These are phyloP conservation scores for Euphonia xanthogaster DNA, from an alignment of 2,797 vertebrate genomes.

Conservation along the genomic window DNA sequence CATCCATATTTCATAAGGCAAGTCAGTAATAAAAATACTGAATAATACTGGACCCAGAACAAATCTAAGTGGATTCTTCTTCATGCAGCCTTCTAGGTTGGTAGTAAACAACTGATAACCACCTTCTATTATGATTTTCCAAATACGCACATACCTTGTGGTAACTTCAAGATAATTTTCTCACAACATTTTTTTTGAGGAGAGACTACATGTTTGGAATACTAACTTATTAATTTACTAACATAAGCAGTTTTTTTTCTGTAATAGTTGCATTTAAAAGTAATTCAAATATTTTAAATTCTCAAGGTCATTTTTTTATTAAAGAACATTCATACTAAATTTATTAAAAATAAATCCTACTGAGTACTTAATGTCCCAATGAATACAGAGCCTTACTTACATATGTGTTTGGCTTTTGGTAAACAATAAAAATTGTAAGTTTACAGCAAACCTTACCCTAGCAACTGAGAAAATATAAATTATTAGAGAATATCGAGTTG, in stretches of 20 bases:
- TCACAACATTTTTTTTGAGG: neutral
- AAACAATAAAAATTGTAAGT: neutral
- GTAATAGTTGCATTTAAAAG: neutral
- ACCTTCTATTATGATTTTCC: neutral
- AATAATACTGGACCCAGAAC: neutral
- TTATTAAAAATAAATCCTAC: neutral
- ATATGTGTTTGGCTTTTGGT: neutral
- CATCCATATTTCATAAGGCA: constrained; percentile 53
- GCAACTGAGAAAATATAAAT: neutral
- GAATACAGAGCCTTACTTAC: neutral
- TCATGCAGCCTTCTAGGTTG: neutral
- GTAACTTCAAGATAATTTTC: neutral
- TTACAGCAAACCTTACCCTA: neutral
- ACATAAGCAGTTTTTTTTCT: neutral
- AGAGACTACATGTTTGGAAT: neutral
- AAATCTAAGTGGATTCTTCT: neutral
- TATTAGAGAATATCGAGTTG: neutral
- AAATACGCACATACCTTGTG: neutral
- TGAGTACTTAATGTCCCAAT: neutral
- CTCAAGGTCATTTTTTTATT: neutral
- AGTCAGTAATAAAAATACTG: constrained; percentile 38
- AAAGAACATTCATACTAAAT: neutral
- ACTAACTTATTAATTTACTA: neutral
- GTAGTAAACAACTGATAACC: constrained; percentile 7
- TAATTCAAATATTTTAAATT: neutral